Evolutionary conservation across 2,113 vertebrate genomes (phyloP), one percentile per base, ranked within the genome.

Genomic region (Hypomesus transpacificus): DNA sequence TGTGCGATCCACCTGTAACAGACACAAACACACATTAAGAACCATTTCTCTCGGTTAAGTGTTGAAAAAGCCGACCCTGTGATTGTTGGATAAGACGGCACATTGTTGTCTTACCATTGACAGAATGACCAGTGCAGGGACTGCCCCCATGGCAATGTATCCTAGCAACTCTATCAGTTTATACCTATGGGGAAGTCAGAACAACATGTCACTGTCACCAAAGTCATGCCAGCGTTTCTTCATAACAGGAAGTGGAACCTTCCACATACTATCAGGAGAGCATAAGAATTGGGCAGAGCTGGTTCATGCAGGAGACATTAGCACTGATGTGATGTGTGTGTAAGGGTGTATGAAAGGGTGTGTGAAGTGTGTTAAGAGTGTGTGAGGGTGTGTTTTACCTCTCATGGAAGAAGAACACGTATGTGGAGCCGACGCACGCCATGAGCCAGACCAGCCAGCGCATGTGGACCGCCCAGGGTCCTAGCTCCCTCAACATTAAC

Each of bases 391-490:
- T 39, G n/a, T 39, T 16, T 93, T 91, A 96, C 95, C 94, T 87
- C 84, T 96, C 95, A 0, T 96, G 95, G 89, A 95, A 97, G 85
- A 95, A 93, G 89, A 95, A 94, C 26, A 96, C 95, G 0, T 96
- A 97, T 62, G 87, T 0, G 0, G 94, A 95, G 18, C 95, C 95
- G 0, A 90, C 2, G 0, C 89, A 92, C 0, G 95, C 95, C 95
- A 96, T 96, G 85, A 95, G 89, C 95, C 95, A 97, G 71, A 97
- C 93, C 75, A 95, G 86, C 94, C 95, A 97, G 60, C 95, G 94
- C 94, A 96, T 96, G 85, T 96, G 95, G 74, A 91, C 91, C 1
- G 91, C 89, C 94, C 94, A 98, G 50, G 94, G 95, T 3, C 95
- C 95, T 83, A 96, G 17, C 74, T 97, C 95, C 67, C 95, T 89